Conservation (phyloP, 2,888 invertebrate genomes). For the Oscheius sp. region DNA sequence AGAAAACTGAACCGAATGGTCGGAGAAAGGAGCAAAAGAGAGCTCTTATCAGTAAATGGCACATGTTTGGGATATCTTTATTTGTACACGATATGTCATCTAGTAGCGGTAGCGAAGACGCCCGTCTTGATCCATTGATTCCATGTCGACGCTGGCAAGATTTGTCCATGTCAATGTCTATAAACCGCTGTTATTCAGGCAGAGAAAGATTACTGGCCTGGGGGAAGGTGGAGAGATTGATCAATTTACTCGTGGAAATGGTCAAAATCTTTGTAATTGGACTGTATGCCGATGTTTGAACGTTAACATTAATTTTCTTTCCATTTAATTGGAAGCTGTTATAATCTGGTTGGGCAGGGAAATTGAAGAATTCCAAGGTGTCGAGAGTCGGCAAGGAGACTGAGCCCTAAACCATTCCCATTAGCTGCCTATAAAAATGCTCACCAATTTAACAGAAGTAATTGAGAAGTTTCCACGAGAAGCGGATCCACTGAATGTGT, state of each 20-base stretch:
- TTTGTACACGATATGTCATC: constrained; percentile 20
- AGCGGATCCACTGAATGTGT: background rate
- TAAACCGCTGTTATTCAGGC: background rate
- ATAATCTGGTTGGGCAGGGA: constrained; percentile 51
- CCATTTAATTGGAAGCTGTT: constrained; percentile 45
- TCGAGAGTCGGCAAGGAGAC: constrained; percentile 54
- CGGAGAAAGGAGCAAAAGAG: background rate
- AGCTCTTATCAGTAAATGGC: background rate
- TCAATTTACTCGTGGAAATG: constrained; percentile 23
- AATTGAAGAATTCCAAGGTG: constrained; percentile 62
- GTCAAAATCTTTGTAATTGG: constrained; percentile 28
- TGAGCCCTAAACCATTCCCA: constrained; percentile 23
- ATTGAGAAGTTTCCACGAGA: constrained; percentile 6
- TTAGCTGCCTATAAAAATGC: background rate
- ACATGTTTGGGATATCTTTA: constrained; percentile 21
- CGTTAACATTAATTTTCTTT: constrained; percentile 22
- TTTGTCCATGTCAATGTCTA: constrained; percentile 19
- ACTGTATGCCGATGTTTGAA: constrained; percentile 25
- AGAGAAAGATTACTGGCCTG: background rate
- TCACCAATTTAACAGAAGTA: background rate
- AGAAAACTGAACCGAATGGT: background rate
- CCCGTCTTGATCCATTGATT: background rate
- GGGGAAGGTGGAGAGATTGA: background rate
- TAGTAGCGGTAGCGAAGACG: constrained; percentile 12
- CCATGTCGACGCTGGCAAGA: background rate